Evolutionary conservation across 1,140 invertebrate genomes (phyloP).

Genomic region (Zaprionus gabonicus): DNA sequence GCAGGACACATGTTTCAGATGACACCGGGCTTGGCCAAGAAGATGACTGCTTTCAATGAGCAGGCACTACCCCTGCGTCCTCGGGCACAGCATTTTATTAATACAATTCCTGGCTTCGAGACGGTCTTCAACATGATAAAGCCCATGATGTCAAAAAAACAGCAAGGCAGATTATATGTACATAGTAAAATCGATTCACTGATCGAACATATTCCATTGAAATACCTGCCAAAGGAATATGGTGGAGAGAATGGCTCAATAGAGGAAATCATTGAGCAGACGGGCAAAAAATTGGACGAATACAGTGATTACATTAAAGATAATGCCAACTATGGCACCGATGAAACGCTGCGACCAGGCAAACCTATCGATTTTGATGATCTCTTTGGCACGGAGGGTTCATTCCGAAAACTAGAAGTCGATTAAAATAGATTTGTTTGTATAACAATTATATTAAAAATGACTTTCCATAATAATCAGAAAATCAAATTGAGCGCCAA

Average conservation of each 20-base stretch:
- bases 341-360: slow-evolving; percentile 86
- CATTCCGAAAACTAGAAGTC: slow-evolving; percentile 74
- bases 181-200: slow-evolving; percentile 85
- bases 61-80: slow-evolving; percentile 86
- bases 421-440: slow-evolving; percentile 40
- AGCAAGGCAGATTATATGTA: slow-evolving; percentile 84
- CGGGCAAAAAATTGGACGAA: slow-evolving; percentile 86
- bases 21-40: slow-evolving; percentile 85
- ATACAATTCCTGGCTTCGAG: slow-evolving; percentile 85
- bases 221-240: slow-evolving; percentile 86
- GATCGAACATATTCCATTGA: slow-evolving; percentile 85
- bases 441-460: neutral
- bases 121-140: slow-evolving; percentile 85
- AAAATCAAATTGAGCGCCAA: neutral
- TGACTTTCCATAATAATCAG: neutral
- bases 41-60: slow-evolving; percentile 84
- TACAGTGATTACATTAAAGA: slow-evolving; percentile 86
- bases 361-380: slow-evolving; percentile 86
- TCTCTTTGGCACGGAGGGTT: slow-evolving; percentile 73
- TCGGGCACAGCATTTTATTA: slow-evolving; percentile 85
- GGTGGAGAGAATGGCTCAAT: slow-evolving; percentile 85
- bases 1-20: slow-evolving; percentile 85
- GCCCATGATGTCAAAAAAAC: slow-evolving; percentile 85
- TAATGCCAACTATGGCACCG: slow-evolving; percentile 85
- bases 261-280: slow-evolving; percentile 84